A percentile compares a stretch with the other conserved stretches of the same genome.
These are phyloP conservation scores for Cyanoderma ruficeps DNA, from an alignment of 2,113 vertebrate species.

Conservation along the genomic window DNA sequence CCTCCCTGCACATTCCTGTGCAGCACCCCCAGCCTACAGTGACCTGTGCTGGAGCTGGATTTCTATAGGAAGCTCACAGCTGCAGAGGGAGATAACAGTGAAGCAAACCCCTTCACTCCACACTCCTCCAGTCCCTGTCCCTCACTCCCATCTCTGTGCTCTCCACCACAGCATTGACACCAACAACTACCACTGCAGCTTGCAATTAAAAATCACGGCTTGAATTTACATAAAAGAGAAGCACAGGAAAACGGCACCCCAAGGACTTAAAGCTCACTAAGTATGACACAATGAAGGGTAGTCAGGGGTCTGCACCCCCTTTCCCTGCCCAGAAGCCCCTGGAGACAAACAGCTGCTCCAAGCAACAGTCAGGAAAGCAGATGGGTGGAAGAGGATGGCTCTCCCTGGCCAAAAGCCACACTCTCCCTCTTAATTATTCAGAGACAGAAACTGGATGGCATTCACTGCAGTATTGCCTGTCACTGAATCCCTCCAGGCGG, in stretches of 20 bases:
- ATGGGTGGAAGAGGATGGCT: not conserved
- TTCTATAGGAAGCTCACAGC: not conserved
- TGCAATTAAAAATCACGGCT: not conserved
- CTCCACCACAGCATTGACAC: not conserved
- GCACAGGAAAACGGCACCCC: not conserved
- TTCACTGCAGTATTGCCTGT: not conserved
- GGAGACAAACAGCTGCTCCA: not conserved
- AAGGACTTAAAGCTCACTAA: not conserved
- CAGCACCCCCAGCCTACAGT: not conserved
- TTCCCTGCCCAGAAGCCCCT: not conserved
- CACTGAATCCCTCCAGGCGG: not conserved
- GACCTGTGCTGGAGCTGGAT: not conserved
- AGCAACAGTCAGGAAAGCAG: not conserved
- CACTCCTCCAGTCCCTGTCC: not conserved
- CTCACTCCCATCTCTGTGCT: fast-evolving
- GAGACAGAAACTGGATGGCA: not conserved
- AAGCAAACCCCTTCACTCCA: not conserved
- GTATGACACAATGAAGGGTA: not conserved
- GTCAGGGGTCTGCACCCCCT: not conserved
- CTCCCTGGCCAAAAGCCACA: not conserved
- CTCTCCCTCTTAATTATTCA: not conserved
- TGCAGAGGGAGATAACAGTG: not conserved
- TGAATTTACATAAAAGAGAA: not conserved
- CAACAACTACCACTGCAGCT: not conserved
- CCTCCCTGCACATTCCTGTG: not conserved